These are phyloP conservation scores for Magallana nippona DNA, from an alignment of 2,888 invertebrate species.

Conservation along the genomic window DNA sequence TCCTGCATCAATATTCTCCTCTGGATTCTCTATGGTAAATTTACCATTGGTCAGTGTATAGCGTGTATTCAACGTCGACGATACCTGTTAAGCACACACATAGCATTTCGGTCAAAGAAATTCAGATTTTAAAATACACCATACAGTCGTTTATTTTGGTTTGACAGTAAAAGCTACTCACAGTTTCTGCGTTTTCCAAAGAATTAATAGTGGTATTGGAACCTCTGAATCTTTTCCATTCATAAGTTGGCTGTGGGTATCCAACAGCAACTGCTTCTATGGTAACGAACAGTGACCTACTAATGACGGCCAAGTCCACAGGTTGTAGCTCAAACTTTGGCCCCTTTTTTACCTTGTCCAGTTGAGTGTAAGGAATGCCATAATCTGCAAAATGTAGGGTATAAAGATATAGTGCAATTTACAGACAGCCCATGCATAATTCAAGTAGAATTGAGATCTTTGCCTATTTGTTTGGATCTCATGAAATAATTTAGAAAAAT, in stretches of 20 bases:
- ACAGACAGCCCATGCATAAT: too few relatives aligned
- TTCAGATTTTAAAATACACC: background rate
- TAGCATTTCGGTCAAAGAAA: background rate
- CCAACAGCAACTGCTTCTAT: constrained; percentile 83
- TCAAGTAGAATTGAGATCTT: too few relatives aligned
- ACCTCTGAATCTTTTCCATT: constrained; percentile 83
- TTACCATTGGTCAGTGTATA: constrained; percentile 95
- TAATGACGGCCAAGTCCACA: constrained; percentile 69
- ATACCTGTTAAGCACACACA: constrained; percentile 45
- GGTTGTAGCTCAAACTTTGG: constrained; percentile 88
- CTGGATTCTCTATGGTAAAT: constrained; percentile 91
- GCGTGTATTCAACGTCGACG: constrained; percentile 51
- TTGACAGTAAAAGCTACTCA: background rate
- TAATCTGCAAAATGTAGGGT: constrained; percentile 47
- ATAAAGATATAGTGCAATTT: background rate
- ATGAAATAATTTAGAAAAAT: too few relatives aligned
- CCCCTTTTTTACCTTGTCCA: constrained; percentile 90
- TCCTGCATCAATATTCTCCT: constrained; percentile 88
- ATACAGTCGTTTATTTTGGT: background rate
- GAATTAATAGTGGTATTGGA: constrained; percentile 8
- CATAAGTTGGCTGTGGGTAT: constrained; percentile 92
- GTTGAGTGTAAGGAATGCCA: constrained; percentile 82
- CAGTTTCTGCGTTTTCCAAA: background rate
- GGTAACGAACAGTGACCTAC: constrained; percentile 64
- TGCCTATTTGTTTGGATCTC: too few relatives aligned